A percentile compares a stretch with the other conserved stretches of the same genome.
Conservation (phyloP, 1,140 invertebrate species). For the Listronotus oregonensis region DNA sequence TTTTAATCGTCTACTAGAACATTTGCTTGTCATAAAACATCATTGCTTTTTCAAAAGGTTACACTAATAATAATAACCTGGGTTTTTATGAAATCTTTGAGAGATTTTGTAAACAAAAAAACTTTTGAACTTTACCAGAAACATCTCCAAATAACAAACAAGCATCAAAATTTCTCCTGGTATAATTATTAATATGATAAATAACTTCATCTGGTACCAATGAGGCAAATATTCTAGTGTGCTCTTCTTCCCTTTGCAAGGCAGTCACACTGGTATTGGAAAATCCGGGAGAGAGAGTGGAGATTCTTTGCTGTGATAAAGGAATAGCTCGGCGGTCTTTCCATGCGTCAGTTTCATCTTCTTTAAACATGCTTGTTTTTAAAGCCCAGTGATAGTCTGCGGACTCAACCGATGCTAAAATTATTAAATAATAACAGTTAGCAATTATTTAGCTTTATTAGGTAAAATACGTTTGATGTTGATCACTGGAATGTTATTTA, state of each 20-base stretch:
- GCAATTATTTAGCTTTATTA: no score
- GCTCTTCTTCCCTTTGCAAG: slow-evolving; percentile 33
- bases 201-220: slow-evolving; percentile 69
- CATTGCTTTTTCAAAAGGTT: no score
- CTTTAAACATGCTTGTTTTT: slow-evolving; percentile 13
- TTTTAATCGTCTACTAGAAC: no score
- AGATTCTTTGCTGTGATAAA: background rate
- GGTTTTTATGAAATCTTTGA: no score
- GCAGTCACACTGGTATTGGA: background rate
- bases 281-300: background rate
- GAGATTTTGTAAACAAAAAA: no score
- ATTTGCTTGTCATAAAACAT: no score
- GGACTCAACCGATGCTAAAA: background rate
- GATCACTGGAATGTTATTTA: no score
- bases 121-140: no score
- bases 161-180: slow-evolving; percentile 60
- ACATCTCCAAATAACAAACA: no score
- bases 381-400: slow-evolving; percentile 20
- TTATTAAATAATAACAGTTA: no score
- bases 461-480: no score
- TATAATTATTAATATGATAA: slow-evolving; percentile 60
- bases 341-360: slow-evolving; percentile 35
- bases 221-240: slow-evolving; percentile 64
- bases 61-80: no score
- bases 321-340: slow-evolving; percentile 35